Evolutionary conservation across 1,140 invertebrate genomes (phyloP).

Genomic region (Agrilus planipennis): DNA sequence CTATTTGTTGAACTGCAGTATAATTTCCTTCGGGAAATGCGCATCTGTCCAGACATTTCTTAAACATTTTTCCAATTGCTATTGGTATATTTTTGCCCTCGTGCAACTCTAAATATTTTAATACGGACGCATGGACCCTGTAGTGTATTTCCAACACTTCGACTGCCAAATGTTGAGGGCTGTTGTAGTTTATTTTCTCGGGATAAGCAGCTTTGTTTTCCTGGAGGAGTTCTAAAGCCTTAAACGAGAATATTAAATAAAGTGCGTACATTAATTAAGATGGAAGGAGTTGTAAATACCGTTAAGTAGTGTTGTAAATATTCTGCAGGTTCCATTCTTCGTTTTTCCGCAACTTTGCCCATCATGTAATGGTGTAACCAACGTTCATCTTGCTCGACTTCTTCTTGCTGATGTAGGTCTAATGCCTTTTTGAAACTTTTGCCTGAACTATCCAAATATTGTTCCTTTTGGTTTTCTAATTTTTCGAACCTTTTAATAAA

Average conservation of each 20-base stretch:
- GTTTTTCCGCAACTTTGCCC: constrained; percentile 82
- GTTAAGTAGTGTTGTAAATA: constrained; percentile 70
- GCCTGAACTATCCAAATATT: constrained; percentile 61
- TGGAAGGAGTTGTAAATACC: too few species aligned
- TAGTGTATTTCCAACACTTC: constrained; percentile 82
- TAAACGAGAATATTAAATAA: constrained; percentile 14
- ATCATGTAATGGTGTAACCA: constrained; percentile 91
- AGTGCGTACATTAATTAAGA: too few species aligned
- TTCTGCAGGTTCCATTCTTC: constrained; percentile 53
- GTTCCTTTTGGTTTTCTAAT: constrained; percentile 62
- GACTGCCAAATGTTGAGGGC: constrained; percentile 70
- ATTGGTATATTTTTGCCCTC: constrained; percentile 33
- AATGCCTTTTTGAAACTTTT: constrained; percentile 66
- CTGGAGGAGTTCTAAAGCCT: constrained; percentile 60
- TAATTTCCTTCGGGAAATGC: background rate
- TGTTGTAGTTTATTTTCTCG: constrained; percentile 71
- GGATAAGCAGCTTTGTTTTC: constrained; percentile 78
- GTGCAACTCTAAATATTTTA: constrained; percentile 72
- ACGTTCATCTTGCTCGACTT: constrained; percentile 53
- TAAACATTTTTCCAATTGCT: constrained; percentile 27
- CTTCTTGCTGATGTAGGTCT: constrained; percentile 40
- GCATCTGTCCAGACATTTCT: constrained; percentile 24
- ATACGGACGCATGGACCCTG: constrained; percentile 69
- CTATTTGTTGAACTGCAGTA: background rate
- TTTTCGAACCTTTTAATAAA: constrained; percentile 59